Evolutionary conservation across 2,888 invertebrate genomes (phyloP).

Genomic region (Tetragonula carbonaria): DNA sequence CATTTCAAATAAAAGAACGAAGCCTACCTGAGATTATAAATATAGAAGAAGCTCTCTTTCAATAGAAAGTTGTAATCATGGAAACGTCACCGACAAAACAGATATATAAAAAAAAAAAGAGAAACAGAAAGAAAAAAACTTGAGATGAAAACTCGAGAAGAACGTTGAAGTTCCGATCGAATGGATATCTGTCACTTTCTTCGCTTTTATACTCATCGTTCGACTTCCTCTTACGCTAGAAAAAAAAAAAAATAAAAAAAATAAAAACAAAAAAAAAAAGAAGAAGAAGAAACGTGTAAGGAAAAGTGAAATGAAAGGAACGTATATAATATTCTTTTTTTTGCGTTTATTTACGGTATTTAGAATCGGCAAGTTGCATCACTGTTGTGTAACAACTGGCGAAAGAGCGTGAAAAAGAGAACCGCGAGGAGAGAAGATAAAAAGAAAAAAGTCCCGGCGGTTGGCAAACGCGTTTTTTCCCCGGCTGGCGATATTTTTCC

Average conservation of each 20-base stretch:
- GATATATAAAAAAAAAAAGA: too few species aligned
- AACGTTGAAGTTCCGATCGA: slow-evolving; percentile 23
- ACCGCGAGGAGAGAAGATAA: neutral
- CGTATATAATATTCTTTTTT: neutral
- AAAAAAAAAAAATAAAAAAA: neutral
- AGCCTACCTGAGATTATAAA: neutral
- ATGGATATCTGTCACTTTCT: slow-evolving; percentile 13
- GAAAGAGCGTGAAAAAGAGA: neutral
- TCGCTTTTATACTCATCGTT: neutral
- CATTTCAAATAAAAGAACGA: too few species aligned
- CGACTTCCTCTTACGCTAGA: neutral
- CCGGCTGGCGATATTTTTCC: slow-evolving; percentile 37
- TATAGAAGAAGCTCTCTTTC: neutral
- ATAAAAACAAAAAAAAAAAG: neutral
- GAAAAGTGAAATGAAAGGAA: neutral
- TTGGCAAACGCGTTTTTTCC: slow-evolving; percentile 20
- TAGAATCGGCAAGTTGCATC: slow-evolving; percentile 27
- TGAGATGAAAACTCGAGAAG: slow-evolving; percentile 33
- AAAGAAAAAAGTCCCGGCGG: neutral
- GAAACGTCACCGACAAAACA: too few species aligned
- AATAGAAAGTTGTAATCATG: too few species aligned
- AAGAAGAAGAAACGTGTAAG: neutral
- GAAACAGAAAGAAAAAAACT: neutral
- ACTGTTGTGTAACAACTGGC: slow-evolving; percentile 24
- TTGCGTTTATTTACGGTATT: slow-evolving; percentile 1